Conservation (phyloP, 2,888 invertebrate genomes). For the Yponomeuta sedellus region DNA sequence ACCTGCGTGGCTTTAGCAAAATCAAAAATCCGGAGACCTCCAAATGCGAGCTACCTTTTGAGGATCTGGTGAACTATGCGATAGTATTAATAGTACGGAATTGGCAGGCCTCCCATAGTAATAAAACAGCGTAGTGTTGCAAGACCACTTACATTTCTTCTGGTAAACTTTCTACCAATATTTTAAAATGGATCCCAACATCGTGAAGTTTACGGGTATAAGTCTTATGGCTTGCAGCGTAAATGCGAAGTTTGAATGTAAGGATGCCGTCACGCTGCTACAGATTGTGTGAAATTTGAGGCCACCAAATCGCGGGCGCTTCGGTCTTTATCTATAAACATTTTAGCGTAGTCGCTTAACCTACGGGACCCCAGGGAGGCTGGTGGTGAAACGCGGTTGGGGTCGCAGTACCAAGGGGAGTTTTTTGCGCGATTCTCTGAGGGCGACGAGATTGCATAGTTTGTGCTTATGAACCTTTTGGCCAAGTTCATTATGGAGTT, state of each 20-base stretch:
- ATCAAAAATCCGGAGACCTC: background rate
- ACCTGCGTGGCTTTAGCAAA: background rate
- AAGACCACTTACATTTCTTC: no score
- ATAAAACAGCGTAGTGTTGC: background rate
- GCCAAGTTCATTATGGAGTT: conserved; percentile 58
- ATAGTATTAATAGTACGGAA: background rate
- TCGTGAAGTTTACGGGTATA: background rate
- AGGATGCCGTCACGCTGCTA: background rate
- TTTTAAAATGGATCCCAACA: no score
- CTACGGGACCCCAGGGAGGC: conserved; percentile 65
- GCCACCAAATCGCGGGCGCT: background rate
- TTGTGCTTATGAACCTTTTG: conserved; percentile 36
- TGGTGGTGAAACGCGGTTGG: conserved; percentile 56
- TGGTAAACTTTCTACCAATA: no score
- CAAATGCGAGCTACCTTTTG: background rate
- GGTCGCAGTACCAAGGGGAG: conserved; percentile 39
- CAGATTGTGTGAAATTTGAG: background rate
- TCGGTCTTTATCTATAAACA: conserved; percentile 66
- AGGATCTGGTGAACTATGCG: background rate
- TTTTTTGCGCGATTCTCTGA: conserved; percentile 57
- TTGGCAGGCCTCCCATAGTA: background rate
- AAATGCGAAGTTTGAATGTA: background rate
- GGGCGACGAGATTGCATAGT: conserved; percentile 60
- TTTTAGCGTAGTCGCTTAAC: conserved; percentile 72
- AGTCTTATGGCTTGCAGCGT: background rate